Percentiles rank a stretch among this genome's conserved stretches.
Conservation (phyloP, 2,113 vertebrate genomes). For the Osmerus eperlanus region DNA sequence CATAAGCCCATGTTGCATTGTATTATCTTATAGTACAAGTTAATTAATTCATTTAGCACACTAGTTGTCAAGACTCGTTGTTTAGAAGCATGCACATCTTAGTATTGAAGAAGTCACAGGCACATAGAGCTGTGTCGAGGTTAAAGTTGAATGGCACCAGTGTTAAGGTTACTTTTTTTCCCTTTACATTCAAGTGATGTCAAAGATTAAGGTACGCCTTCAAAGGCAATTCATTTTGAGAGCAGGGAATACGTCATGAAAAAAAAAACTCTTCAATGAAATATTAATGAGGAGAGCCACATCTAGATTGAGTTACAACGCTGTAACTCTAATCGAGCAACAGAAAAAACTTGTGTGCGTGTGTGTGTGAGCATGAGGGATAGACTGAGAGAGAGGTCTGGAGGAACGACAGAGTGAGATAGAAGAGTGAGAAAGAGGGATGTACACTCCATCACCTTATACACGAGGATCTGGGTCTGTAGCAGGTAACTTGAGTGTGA, state of each 20-base stretch:
- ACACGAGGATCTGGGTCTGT: conserved; percentile 4
- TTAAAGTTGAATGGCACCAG: too few relatives aligned
- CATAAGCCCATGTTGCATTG: too few relatives aligned
- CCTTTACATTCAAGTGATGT: background rate
- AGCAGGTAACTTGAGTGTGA: background rate
- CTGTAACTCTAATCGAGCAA: conserved; percentile 67
- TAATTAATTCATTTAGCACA: background rate
- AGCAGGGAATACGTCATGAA: conserved; percentile 8
- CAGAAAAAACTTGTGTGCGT: conserved; percentile 43
- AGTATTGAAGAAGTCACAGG: background rate
- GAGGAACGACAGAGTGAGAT: background rate
- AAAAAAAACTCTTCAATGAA: conserved; percentile 51
- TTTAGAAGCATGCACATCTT: background rate
- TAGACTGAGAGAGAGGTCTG: conserved; percentile 12
- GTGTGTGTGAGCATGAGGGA: conserved; percentile 31
- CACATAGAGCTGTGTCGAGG: too few relatives aligned
- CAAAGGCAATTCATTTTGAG: background rate
- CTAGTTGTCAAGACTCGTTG: background rate
- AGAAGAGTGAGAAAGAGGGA: background rate
- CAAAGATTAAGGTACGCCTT: background rate
- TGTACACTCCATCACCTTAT: conserved; percentile 25
- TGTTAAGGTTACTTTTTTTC: too few relatives aligned
- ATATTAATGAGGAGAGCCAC: conserved; percentile 67
- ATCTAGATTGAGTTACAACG: conserved; percentile 63
- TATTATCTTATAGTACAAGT: too few relatives aligned